Conservation (phyloP, 2,113 vertebrate species). For the Saccopteryx bilineata region DNA sequence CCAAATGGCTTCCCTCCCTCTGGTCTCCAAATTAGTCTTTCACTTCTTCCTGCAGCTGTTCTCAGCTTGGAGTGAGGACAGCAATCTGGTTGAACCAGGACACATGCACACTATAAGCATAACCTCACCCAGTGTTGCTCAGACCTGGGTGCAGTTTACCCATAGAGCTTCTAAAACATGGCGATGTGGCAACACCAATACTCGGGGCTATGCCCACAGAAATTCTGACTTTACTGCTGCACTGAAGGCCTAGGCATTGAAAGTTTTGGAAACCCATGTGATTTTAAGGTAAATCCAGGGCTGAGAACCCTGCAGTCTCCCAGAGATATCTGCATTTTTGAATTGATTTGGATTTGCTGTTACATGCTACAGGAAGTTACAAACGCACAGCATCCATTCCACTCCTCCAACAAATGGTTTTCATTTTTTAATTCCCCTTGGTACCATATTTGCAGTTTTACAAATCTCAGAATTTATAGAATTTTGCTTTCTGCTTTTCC, state of each 20-base stretch:
- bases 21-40: background rate
- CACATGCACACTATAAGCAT: accelerated
- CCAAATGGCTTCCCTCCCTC: background rate
- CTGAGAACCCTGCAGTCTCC: background rate
- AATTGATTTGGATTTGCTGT: background rate
- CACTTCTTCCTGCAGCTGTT: background rate
- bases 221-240: background rate
- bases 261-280: background rate
- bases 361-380: background rate
- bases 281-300: background rate
- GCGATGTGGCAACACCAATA: background rate
- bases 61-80: background rate
- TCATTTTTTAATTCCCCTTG: background rate
- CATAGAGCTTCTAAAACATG: background rate
- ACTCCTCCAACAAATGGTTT: background rate
- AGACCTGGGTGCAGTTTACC: background rate
- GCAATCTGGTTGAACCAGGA: background rate
- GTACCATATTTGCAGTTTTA: background rate
- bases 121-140: no score
- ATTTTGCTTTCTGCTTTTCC: background rate
- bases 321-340: background rate
- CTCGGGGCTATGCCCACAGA: background rate
- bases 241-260: background rate
- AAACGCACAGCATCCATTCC: background rate
- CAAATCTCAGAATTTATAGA: background rate